These are phyloP conservation scores for Euwallacea fornicatus DNA, from an alignment of 1,140 invertebrate genomes.

Conservation along the genomic window DNA sequence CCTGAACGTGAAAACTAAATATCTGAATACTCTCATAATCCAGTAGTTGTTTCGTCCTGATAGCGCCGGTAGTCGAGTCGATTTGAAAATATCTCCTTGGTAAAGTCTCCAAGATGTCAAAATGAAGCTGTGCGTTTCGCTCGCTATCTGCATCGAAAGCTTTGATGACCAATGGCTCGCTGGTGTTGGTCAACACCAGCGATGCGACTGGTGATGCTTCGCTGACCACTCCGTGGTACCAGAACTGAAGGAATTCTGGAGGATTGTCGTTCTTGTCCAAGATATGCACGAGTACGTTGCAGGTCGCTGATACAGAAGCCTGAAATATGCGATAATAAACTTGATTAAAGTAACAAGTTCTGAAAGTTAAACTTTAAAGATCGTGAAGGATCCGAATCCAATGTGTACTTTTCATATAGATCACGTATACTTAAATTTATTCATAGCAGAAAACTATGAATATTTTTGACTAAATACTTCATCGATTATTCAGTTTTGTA, in stretches of 20 bases:
- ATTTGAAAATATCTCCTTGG: constrained; percentile 79
- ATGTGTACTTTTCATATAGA: background rate
- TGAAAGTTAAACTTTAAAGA: no score
- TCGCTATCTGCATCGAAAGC: constrained; percentile 79
- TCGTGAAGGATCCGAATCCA: background rate
- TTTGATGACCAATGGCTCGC: constrained; percentile 76
- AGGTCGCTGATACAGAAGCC: constrained; percentile 68
- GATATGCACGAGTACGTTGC: constrained; percentile 74
- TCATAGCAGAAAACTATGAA: no score
- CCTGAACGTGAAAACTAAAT: constrained; percentile 54
- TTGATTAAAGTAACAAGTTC: background rate
- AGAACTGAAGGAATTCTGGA: constrained; percentile 71
- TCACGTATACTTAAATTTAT: no score
- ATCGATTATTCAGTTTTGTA: no score
- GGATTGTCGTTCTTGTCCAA: constrained; percentile 84
- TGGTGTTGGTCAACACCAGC: constrained; percentile 68
- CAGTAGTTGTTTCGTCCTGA: constrained; percentile 73
- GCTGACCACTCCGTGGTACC: constrained; percentile 71
- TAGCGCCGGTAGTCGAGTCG: constrained; percentile 85
- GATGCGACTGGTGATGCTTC: constrained; percentile 72
- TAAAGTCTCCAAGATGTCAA: constrained; percentile 78
- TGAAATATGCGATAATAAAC: constrained; percentile 39
- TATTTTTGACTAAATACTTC: no score
- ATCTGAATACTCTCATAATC: constrained; percentile 76
- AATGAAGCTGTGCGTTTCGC: constrained; percentile 79